These are phyloP conservation scores for Pseudomyrmex concolor DNA, from an alignment of 1,140 invertebrate genomes.

Conservation along the genomic window DNA sequence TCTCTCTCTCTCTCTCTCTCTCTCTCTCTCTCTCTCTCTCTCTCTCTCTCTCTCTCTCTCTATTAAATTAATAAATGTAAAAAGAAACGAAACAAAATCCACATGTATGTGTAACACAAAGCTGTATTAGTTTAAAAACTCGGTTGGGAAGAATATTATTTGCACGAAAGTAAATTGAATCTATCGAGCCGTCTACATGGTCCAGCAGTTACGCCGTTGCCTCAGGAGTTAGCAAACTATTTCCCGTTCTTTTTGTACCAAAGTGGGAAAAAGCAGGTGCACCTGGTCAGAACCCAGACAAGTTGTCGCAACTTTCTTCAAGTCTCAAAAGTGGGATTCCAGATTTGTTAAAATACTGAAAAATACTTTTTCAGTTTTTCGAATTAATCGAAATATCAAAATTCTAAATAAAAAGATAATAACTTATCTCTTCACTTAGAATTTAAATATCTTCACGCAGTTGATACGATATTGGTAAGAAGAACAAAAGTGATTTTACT, in stretches of 20 bases:
- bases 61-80: slow-evolving; percentile 29
- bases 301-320: slow-evolving; percentile 28
- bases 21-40: no score
- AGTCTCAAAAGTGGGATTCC: not conserved
- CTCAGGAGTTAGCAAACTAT: slow-evolving; percentile 39
- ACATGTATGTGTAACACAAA: not conserved
- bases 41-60: no score
- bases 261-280: slow-evolving; percentile 54
- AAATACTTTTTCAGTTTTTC: not conserved
- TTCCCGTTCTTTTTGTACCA: slow-evolving; percentile 39
- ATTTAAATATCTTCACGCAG: not conserved
- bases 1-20: no score
- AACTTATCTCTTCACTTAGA: not conserved
- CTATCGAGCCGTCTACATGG: slow-evolving; percentile 26
- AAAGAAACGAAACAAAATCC: not conserved
- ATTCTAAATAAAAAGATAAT: not conserved
- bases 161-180: slow-evolving; percentile 47
- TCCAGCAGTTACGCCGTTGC: slow-evolving; percentile 27
- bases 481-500: no score
- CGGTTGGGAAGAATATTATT: not conserved
- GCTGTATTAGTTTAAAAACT: slow-evolving; percentile 33
- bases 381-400: not conserved
- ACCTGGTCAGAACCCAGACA: slow-evolving; percentile 20
- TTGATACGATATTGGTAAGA: not conserved
- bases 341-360: not conserved